Evolutionary conservation across 1,140 invertebrate species (phyloP).

Genomic region (Agraylea sexmaculata): DNA sequence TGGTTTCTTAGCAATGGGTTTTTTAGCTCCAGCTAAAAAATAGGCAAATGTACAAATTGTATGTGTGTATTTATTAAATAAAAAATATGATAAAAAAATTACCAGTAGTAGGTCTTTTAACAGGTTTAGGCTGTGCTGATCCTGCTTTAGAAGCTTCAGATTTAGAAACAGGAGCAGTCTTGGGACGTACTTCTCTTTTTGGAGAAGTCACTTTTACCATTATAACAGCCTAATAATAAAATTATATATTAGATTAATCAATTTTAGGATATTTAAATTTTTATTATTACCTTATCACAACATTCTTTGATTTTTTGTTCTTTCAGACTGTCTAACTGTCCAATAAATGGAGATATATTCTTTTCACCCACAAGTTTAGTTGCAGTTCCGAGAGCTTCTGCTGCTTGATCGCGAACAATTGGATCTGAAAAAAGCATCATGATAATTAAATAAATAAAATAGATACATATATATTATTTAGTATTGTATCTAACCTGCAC

Average conservation of each 20-base stretch:
- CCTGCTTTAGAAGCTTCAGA: conserved; percentile 39
- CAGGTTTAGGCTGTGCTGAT: conserved; percentile 41
- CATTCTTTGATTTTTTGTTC: conserved; percentile 93
- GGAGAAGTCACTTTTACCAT: conserved; percentile 50
- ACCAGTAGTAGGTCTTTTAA: conserved; percentile 40
- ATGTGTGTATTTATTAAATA: neutral
- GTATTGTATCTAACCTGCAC: conserved; percentile 48
- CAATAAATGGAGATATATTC: conserved; percentile 70
- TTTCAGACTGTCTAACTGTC: conserved; percentile 83
- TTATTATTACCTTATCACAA: conserved; percentile 56
- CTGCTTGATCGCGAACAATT: conserved; percentile 68
- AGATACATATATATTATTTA: too few species aligned
- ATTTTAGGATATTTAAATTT: too few species aligned
- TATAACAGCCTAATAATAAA: conserved; percentile 55
- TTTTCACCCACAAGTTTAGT: conserved; percentile 93
- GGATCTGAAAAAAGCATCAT: conserved; percentile 51
- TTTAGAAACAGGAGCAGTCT: conserved; percentile 26
- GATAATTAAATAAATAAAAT: conserved; percentile 11
- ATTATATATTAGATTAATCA: too few species aligned
- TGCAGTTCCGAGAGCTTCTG: conserved; percentile 85
- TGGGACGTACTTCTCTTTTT: conserved; percentile 49
- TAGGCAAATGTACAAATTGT: conserved; percentile 2
- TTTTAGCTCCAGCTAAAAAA: conserved; percentile 13
- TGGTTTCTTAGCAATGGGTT: conserved; percentile 18
- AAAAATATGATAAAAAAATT: neutral